Conservation (phyloP, 2,888 invertebrate genomes). For the Chesias legatella region DNA sequence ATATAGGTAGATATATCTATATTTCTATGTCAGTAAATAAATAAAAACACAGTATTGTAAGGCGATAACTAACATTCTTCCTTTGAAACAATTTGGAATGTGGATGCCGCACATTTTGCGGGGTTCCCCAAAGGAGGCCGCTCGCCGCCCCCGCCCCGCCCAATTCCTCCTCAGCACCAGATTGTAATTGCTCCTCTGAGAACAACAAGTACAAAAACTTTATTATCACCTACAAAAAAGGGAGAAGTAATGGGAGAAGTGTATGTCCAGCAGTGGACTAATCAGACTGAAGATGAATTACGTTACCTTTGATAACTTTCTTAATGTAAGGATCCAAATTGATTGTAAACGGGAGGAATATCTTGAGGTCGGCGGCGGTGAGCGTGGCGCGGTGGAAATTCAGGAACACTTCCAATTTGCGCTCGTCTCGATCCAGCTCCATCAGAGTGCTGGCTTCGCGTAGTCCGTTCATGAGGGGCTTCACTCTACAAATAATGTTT, state of each 20-base stretch:
- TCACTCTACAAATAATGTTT: conserved; percentile 79
- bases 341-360: conserved; percentile 98
- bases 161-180: conserved; percentile 56
- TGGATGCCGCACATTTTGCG: conserved; percentile 42
- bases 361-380: conserved; percentile 92
- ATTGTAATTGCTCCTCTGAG: conserved; percentile 65
- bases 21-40: no score
- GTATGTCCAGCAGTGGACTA: no score
- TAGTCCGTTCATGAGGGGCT: conserved; percentile 88
- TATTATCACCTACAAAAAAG: no score
- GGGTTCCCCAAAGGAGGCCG: conserved; percentile 38
- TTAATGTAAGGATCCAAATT: conserved; percentile 98
- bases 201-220: no score
- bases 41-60: no score
- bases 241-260: no score
- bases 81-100: conserved; percentile 59
- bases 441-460: conserved; percentile 94
- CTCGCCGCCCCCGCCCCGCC: conserved; percentile 35
- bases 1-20: no score
- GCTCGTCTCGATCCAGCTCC: conserved; percentile 96
- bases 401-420: conserved; percentile 96
- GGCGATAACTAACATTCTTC: conserved; percentile 58
- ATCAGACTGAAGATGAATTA: no score
- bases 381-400: conserved; percentile 92
- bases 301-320: conserved; percentile 96